A percentile compares a stretch with the other conserved stretches of the same genome.
phyloP scores from a whole-genome alignment of 2,113 vertebrate genomes.

The Nothocercus nigrocapillus region DNA sequence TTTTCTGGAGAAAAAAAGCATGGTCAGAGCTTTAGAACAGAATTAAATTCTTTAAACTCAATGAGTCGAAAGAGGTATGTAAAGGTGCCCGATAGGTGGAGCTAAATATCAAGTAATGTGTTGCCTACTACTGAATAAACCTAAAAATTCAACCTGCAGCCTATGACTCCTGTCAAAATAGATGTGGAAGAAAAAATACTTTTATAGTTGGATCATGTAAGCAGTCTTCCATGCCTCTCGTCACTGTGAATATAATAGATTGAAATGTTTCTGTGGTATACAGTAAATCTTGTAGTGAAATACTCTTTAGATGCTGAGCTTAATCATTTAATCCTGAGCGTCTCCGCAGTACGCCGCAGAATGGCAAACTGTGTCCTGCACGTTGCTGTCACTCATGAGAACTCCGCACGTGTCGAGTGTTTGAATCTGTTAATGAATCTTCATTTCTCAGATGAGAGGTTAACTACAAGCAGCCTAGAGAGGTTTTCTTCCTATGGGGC shows the following conservation, averaged over 20 bases:
- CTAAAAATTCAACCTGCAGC: not conserved
- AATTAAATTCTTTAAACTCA: rapidly evolving
- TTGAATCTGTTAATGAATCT: not conserved
- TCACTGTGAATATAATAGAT: not conserved
- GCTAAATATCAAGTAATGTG: conserved; percentile 32
- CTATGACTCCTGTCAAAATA: not conserved
- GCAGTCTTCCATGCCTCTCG: not conserved
- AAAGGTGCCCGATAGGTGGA: conserved; percentile 51
- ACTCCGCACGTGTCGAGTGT: not conserved
- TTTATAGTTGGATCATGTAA: not conserved
- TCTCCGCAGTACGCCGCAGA: not conserved
- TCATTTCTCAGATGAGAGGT: not conserved
- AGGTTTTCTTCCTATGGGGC: not conserved
- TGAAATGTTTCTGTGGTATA: not conserved
- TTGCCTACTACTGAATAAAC: not conserved
- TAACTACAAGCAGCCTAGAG: not conserved
- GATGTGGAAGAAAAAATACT: not conserved
- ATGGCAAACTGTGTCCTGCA: not conserved
- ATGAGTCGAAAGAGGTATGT: not conserved
- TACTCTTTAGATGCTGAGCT: not conserved
- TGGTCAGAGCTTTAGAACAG: not conserved
- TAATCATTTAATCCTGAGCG: not conserved
- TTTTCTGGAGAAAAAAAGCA: not conserved
- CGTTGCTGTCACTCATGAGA: not conserved
- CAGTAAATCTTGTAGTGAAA: not conserved